phyloP scores from a whole-genome alignment of 1,140 invertebrate genomes.

The Trichonephila clavata region DNA sequence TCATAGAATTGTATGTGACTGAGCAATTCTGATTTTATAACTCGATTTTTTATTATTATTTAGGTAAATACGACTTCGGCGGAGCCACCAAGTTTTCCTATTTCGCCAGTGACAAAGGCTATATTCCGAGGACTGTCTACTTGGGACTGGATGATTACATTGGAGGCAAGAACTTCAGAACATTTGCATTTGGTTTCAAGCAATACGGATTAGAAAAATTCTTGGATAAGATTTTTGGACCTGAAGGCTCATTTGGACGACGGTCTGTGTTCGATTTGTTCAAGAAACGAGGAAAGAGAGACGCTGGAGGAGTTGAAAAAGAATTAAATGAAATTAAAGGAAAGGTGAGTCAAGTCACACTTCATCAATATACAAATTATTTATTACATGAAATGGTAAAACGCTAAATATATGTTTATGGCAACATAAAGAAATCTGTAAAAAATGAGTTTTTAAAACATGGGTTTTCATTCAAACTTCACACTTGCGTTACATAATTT shows the following conservation, averaged over 20 bases:
- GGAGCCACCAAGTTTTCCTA: conserved; percentile 73
- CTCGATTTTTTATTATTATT: background rate
- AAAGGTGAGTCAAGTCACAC: conserved; percentile 61
- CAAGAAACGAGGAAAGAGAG: conserved; percentile 61
- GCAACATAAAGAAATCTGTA: too few species aligned
- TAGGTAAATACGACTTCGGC: conserved; percentile 77
- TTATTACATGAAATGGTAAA: too few species aligned
- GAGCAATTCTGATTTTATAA: background rate
- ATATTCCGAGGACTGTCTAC: conserved; percentile 73
- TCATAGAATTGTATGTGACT: background rate
- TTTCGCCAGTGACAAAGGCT: conserved; percentile 73
- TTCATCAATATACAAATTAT: too few species aligned
- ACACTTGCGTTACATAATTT: too few species aligned
- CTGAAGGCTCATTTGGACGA: conserved; percentile 60
- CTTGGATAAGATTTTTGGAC: conserved; percentile 74
- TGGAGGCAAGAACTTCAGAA: conserved; percentile 63
- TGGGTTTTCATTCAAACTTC: too few species aligned
- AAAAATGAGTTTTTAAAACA: too few species aligned
- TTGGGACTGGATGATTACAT: conserved; percentile 68
- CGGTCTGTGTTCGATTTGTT: conserved; percentile 76
- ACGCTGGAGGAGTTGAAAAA: conserved; percentile 54
- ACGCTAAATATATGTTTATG: too few species aligned
- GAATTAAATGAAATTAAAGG: conserved; percentile 75
- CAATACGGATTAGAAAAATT: conserved; percentile 75
- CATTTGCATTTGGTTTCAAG: conserved; percentile 52